phyloP scores from a whole-genome alignment of 2,113 vertebrate genomes.

The Amazona guildingii region DNA sequence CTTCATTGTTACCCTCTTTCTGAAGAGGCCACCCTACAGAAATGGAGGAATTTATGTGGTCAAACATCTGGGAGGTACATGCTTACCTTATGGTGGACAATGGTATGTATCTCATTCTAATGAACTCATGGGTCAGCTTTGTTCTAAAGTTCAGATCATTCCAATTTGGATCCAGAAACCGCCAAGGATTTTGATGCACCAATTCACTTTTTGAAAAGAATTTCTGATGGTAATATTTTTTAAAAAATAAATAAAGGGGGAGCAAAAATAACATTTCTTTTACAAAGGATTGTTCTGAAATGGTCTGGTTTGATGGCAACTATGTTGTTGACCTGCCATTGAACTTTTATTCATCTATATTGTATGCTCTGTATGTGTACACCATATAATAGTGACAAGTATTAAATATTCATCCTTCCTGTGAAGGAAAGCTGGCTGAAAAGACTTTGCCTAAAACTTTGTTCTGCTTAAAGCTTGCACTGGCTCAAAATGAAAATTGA shows the following conservation, averaged over 20 bases:
- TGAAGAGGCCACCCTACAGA: background rate
- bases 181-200: background rate
- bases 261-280: background rate
- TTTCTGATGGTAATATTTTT: background rate
- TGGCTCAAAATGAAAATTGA: background rate
- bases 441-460: background rate
- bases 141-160: background rate
- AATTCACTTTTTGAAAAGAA: background rate
- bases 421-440: background rate
- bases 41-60: background rate
- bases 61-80: background rate
- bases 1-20: background rate
- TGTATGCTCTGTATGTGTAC: background rate
- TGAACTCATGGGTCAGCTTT: background rate
- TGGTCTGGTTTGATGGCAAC: background rate
- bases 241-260: background rate
- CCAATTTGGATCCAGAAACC: background rate
- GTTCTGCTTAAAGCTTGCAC: background rate
- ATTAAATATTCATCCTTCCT: background rate
- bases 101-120: background rate
- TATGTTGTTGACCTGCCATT: background rate
- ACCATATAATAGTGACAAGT: background rate
- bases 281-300: background rate
- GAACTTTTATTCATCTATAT: background rate
- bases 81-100: background rate